Conservation (phyloP, 2,113 vertebrate species). For the Macroglossus sobrinus region DNA sequence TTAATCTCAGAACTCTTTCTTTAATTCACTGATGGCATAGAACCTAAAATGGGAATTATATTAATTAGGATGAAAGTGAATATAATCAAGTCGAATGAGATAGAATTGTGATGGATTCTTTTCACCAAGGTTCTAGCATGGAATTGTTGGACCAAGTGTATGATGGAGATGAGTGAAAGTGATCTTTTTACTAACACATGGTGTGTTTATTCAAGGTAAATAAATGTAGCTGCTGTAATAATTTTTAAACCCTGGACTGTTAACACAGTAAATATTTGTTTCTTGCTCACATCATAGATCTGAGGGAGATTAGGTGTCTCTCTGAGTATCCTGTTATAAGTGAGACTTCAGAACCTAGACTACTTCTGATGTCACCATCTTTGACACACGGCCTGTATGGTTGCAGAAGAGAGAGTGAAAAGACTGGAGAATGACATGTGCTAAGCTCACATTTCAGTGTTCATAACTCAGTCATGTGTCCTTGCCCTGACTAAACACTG, state of each 20-base stretch:
- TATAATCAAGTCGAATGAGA: not conserved
- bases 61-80: not conserved
- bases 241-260: not conserved
- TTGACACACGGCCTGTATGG: not conserved
- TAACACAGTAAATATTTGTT: not conserved
- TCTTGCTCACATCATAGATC: not conserved
- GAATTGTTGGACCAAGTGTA: not conserved
- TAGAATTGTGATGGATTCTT: not conserved
- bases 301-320: not conserved
- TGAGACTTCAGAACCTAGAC: not conserved
- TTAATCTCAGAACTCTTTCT: not conserved
- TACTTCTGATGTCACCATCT: not conserved
- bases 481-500: not conserved
- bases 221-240: not conserved
- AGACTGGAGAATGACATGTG: not conserved
- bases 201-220: not conserved
- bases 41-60: not conserved
- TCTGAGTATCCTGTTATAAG: not conserved
- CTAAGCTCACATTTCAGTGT: not conserved
- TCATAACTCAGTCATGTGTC: not conserved
- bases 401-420: not conserved
- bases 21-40: not conserved
- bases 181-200: not conserved
- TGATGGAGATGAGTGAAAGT: not conserved
- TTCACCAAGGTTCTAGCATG: not conserved